These are phyloP conservation scores for Ammodytes marinus DNA, from an alignment of 2,113 vertebrate species.

Conservation along the genomic window DNA sequence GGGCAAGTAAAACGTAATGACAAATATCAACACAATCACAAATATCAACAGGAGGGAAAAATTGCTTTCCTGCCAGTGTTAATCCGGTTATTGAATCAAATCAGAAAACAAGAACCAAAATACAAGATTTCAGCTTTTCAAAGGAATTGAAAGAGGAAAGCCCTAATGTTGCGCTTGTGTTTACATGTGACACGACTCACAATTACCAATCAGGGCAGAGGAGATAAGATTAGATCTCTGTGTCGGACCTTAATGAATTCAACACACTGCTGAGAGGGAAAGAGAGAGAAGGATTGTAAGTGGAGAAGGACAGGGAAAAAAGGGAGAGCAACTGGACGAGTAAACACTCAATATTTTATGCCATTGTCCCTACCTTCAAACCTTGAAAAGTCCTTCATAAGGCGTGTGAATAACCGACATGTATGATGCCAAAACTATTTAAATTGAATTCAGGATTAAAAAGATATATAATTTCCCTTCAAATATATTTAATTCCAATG, in stretches of 20 bases:
- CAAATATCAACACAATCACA: too few relatives aligned
- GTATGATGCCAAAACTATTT: neutral
- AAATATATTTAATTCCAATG: neutral
- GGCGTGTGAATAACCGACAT: neutral
- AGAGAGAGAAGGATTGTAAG: neutral
- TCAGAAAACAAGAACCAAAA: conserved; percentile 9
- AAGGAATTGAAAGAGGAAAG: neutral
- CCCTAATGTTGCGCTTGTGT: neutral
- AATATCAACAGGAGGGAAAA: neutral
- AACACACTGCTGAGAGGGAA: neutral
- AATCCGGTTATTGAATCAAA: conserved; percentile 1
- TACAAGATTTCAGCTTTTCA: conserved; percentile 1
- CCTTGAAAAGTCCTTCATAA: neutral
- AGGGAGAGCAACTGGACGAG: neutral
- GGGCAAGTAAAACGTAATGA: neutral
- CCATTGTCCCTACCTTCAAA: neutral
- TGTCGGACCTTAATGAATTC: conserved; percentile 2
- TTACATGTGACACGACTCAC: conserved; percentile 11
- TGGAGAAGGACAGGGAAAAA: neutral
- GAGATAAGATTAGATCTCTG: neutral
- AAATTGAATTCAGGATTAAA: neutral
- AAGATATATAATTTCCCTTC: neutral
- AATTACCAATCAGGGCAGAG: neutral
- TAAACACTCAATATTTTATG: neutral
- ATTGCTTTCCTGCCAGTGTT: neutral